Conservation (phyloP, 2,113 vertebrate genomes). For the Cettia cetti region DNA sequence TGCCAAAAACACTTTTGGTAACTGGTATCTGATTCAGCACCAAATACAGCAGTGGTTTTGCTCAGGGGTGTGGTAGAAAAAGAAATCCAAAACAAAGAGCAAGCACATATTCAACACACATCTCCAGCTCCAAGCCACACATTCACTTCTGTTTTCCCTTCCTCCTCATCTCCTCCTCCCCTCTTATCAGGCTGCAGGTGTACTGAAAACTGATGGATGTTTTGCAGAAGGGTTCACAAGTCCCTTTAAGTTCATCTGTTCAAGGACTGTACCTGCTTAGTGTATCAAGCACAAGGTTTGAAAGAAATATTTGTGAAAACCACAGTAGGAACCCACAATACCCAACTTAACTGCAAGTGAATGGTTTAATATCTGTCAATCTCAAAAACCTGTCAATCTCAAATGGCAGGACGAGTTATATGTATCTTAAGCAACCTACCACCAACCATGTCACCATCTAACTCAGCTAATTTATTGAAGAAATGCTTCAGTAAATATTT, state of each 20-base stretch:
- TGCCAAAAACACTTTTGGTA: neutral
- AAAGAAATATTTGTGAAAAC: neutral
- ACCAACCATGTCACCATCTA: neutral
- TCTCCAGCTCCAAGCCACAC: neutral
- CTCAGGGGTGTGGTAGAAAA: slow-evolving; percentile 30
- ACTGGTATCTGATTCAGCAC: neutral
- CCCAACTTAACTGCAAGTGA: neutral
- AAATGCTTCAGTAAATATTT: neutral
- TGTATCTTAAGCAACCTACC: neutral
- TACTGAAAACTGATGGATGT: neutral
- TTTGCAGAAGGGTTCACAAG: neutral
- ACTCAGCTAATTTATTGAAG: neutral
- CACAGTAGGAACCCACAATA: neutral
- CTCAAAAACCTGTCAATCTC: neutral
- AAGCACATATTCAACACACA: fast-evolving
- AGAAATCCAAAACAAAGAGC: neutral
- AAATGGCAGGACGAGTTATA: neutral
- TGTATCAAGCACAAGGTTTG: neutral
- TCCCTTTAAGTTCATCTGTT: neutral
- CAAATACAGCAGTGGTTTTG: neutral
- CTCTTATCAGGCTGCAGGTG: neutral
- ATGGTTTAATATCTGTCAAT: neutral
- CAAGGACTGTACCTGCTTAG: neutral
- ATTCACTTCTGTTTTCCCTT: neutral
- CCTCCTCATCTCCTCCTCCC: neutral